Base-by-base conservation (phyloP, 2,888 invertebrate genomes). In the Blastobasis lacticolella region DNA sequence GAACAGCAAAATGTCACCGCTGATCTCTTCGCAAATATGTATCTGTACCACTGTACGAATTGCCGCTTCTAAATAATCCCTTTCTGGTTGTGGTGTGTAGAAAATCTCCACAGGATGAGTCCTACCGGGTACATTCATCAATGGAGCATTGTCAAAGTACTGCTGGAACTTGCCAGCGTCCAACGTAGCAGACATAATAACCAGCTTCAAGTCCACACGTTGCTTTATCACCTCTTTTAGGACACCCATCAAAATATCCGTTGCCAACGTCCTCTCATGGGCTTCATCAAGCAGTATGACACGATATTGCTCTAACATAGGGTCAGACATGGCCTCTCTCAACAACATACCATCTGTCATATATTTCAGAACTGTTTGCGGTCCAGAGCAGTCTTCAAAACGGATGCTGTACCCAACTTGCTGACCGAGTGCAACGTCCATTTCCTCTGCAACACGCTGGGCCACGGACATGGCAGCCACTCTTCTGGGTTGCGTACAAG, bases 271-370 rank as follows among this genome's bases (percentile, higher is more conserved):
- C 66, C 99, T 92, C 88, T 99, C 99, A 84, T 99, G 99, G 69
- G 99, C 99, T 77, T 99, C 99, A 68, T 99, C 99, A 45, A 99
- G 92, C 51, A 99, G 85, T 43, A 98, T 94, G 4, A 98, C 98
- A 73, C 98, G 94, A 81, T 99, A 99, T 8, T 94, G 93, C 64
- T 99, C 98, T 6, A 99, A 84, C 93, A 99, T 95, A 0, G 99
- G 99, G 79, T 99, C 98, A 0, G 97, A 98, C 99, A 99, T 99
- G 0, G 97, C 99, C 89, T 99, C 99, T 56, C 99, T 90, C 40
- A 99, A 88, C 78, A 99, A 91, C 99, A 99, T 99, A 96, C 99
- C 99, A 69, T 99, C 99, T 9, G 99, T 99, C 97, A 99, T 97
- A 78, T 99, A 99, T 73, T 99, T 99, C 1, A 99, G 89, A 38